Percentiles rank a stretch among this genome's conserved stretches.
phyloP scores from a whole-genome alignment of 1,140 invertebrate genomes.

The Mya arenaria region DNA sequence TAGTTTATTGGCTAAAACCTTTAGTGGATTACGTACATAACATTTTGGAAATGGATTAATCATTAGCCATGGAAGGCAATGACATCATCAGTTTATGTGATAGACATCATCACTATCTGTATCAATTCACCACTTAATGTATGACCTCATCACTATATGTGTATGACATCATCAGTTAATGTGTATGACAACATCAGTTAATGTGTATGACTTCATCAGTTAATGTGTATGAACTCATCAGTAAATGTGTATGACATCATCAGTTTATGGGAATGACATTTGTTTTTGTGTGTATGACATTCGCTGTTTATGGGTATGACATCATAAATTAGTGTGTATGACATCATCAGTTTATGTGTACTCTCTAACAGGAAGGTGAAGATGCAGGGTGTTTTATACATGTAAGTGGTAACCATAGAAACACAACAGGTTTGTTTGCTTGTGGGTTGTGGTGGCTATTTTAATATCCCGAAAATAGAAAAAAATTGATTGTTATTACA shows the following conservation, averaged over 20 bases:
- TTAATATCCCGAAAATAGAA: no score
- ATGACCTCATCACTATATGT: conserved; percentile 18
- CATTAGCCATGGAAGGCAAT: no score
- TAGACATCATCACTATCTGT: no score
- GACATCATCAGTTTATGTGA: no score
- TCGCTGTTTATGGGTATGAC: neutral
- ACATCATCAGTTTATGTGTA: conserved; percentile 13
- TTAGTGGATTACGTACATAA: no score
- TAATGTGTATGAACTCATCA: conserved; percentile 49
- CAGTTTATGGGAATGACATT: conserved; percentile 4
- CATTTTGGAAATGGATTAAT: no score
- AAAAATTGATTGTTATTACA: no score
- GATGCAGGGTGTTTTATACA: conserved; percentile 39
- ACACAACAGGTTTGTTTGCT: no score
- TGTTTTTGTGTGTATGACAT: conserved; percentile 10
- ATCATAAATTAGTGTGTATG: conserved; percentile 52
- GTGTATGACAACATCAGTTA: conserved; percentile 10
- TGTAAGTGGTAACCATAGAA: no score
- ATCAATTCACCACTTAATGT: no score
- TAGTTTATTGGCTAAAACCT: no score
- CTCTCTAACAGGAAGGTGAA: conserved; percentile 76
- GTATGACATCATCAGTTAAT: conserved; percentile 12
- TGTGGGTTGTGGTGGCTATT: no score
- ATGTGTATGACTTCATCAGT: conserved; percentile 6
- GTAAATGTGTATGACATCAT: conserved; percentile 19